Evolutionary conservation across 2,797 vertebrate species (phyloP), one percentile per base, ranked within the genome.

Genomic region (Margarornis squamiger): DNA sequence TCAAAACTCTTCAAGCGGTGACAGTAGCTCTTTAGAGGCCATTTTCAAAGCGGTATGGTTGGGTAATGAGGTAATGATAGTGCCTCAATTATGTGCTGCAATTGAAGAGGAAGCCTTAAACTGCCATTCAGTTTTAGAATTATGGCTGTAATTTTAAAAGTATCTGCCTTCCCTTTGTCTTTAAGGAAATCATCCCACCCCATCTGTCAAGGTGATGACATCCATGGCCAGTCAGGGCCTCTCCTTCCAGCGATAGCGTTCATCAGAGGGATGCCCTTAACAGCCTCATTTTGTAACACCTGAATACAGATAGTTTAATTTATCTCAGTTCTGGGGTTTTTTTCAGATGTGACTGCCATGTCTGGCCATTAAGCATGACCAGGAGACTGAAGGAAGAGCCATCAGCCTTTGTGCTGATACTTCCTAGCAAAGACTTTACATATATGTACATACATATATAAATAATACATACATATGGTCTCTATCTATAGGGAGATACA

Each of bases 81-180:
- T 70, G 65, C 39, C 51, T 92, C 87, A 93, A 34, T 96, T 95
- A 89, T 38, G 22, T 61, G 41, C 67, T 93, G 76, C 38, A 65
- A 79, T 23, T n/a, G 51, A 94, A 89, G 71, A 89, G 3, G 4
- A 72, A 59, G 38, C 58, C 70, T 67, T 90, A 70, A 96, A 55
- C 72, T 92, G 66, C 45, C 51, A 83, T 86, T 96, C 85, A 90
- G 75, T 49, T 93, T 78, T 66, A 72, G 76, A 95, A 96, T 92
- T 92, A 93, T 38, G 76, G 72, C 39, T 83, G 36, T 74, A 85
- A 95, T 92, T 96, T 92, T 66, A 74, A 73, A 90, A 88, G 58
- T 57, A 54, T 43, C 36, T 68, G 32, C 68, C 46, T 71, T 92
- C 77, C 51, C 62, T 81, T 81, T 93, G 71, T 79, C n/a, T 75